Conservation (phyloP, 2,888 invertebrate species). For the Drosophila trichaetosa region DNA sequence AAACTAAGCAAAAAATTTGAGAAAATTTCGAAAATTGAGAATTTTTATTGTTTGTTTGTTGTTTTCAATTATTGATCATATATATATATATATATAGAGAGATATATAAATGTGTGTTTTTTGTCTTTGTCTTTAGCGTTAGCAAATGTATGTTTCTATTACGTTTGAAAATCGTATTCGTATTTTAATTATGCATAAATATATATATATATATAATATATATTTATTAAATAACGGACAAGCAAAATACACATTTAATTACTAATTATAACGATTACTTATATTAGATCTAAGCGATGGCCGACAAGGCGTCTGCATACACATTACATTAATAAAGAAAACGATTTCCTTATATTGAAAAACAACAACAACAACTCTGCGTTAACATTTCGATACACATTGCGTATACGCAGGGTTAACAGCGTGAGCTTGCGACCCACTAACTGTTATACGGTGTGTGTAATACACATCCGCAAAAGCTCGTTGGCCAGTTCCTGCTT, state of each 20-base stretch:
- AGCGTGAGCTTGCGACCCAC: neutral
- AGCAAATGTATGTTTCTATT: constrained; percentile 43
- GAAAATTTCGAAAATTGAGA: neutral
- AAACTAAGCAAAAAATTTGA: neutral
- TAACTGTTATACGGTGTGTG: constrained; percentile 4
- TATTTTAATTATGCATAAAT: constrained; percentile 52
- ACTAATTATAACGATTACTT: constrained; percentile 68
- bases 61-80: constrained; percentile 6
- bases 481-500: neutral
- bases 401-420: neutral
- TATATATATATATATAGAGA: constrained; percentile 1
- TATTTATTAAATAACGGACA: constrained; percentile 30
- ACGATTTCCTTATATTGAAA: constrained; percentile 73
- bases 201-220: constrained; percentile 4
- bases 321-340: constrained; percentile 68
- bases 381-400: constrained; percentile 7
- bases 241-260: constrained; percentile 49
- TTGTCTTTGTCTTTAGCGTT: constrained; percentile 54
- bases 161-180: constrained; percentile 58
- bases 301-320: constrained; percentile 43
- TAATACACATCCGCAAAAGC: neutral
- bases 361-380: constrained; percentile 7
- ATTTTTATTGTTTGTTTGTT: constrained; percentile 7
- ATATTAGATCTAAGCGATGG: constrained; percentile 56
- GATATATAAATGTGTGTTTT: constrained; percentile 41